A percentile compares a stretch with the other conserved stretches of the same genome.
Conservation (phyloP, 2,888 invertebrate species). For the Ganaspis brasiliensis region DNA sequence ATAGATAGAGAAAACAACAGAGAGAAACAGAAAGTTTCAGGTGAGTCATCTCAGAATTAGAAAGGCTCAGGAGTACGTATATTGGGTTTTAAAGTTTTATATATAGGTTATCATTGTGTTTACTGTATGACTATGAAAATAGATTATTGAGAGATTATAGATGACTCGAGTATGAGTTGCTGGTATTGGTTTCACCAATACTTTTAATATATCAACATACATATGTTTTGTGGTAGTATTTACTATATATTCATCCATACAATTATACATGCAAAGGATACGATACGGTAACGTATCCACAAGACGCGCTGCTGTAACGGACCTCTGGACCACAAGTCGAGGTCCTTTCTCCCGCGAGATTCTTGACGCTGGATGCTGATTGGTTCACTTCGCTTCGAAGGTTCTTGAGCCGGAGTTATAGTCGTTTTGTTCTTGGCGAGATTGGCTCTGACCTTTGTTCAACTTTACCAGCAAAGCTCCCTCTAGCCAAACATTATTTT, state of each 20-base stretch:
- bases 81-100: conserved; percentile 5
- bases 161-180: conserved; percentile 8
- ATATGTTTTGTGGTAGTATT: background rate
- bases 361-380: conserved; percentile 64
- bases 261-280: too few relatives aligned
- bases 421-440: conserved; percentile 49
- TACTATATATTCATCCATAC: too few relatives aligned
- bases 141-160: conserved; percentile 28
- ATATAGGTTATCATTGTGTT: conserved; percentile 18
- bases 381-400: conserved; percentile 66
- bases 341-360: conserved; percentile 73
- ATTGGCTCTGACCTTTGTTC: conserved; percentile 59
- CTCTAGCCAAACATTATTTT: conserved; percentile 22
- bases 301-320: conserved; percentile 70
- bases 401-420: conserved; percentile 58
- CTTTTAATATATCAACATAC: background rate
- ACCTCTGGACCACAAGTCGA: conserved; percentile 65
- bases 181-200: background rate
- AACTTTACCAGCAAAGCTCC: conserved; percentile 16
- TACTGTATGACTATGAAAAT: conserved; percentile 19
- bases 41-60: conserved; percentile 32
- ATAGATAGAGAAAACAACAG: background rate
- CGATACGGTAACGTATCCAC: conserved; percentile 59
- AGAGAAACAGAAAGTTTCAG: conserved; percentile 30
- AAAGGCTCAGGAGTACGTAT: conserved; percentile 19